Conservation (phyloP, 2,888 invertebrate genomes). For the Unio pictorum region DNA sequence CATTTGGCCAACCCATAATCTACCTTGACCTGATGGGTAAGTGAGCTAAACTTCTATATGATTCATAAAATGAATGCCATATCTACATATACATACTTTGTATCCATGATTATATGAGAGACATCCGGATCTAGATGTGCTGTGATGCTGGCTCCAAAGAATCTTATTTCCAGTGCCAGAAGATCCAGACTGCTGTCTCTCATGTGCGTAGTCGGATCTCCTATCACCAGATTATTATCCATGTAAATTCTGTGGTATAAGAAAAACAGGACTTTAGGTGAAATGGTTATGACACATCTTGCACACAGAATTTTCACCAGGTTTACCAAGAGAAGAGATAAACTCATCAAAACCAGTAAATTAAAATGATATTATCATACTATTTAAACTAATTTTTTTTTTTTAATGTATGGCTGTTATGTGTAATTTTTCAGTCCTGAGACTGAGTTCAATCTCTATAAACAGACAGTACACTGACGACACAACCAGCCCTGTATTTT, state of each 20-base stretch:
- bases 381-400: too few species aligned
- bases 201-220: conserved; percentile 57
- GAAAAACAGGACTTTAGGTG: neutral
- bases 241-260: conserved; percentile 58
- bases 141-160: conserved; percentile 70
- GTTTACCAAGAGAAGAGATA: neutral
- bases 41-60: too few species aligned
- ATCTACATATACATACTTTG: conserved; percentile 33
- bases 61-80: too few species aligned
- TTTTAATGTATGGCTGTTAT: too few species aligned
- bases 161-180: conserved; percentile 67
- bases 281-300: neutral
- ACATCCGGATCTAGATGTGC: conserved; percentile 60
- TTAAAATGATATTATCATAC: too few species aligned
- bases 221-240: conserved; percentile 57
- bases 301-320: neutral
- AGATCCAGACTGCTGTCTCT: conserved; percentile 62
- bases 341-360: too few species aligned
- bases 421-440: too few species aligned
- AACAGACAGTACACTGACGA: too few species aligned
- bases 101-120: conserved; percentile 69
- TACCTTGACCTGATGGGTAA: too few species aligned
- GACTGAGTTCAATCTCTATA: too few species aligned
- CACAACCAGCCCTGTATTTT: too few species aligned
- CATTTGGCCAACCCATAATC: too few species aligned